Base-by-base conservation (phyloP, 2,113 vertebrate species). In the Erpornis zantholeuca region DNA sequence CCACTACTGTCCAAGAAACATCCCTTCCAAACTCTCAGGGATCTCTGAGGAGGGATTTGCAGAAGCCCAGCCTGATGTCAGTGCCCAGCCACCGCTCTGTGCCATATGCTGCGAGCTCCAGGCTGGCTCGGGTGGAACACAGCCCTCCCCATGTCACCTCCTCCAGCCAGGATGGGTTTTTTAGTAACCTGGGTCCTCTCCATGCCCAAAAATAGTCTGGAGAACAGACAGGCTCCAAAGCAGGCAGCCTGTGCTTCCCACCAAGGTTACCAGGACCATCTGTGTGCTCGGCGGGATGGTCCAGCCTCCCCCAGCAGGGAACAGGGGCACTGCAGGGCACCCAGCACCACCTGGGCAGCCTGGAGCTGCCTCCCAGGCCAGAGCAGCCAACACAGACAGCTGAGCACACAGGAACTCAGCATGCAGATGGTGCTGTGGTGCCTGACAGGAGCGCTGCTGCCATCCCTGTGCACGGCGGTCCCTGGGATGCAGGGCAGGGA, bases 361-460 rank as follows among this genome's bases (percentile, higher is more conserved):
- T 42, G 29, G 44, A 59, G 16, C 28, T 10, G 60, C 73, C 29
- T 17, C 31, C 44, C 33, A 1, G 9, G 5, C 11, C 49, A 19
- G 3, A 28, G 7, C 4, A 38, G 12, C 1, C 50, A 45, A 12
- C 38, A 29, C 66, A 19, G 20, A 0, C 19, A 31, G 19, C 23
- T 9, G 6, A 40, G 33, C 4, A 13, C 44, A 6, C 0, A 4
- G 3, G 6, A 40, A 52, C 7, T 17, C 44, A 2, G 53, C 29
- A 17, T 0, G 10, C 6, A 5, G 27, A 29, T 11, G 38, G 9
- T 17, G 36, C 33, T 19, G 13, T 29, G 3, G 16, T 25, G 24
- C 33, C 63, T 14, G 3, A 11, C 9, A 2, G 24, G 16, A n/a
- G 42, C 7, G 19, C 5, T 4, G n/a, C 3, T 11, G 15, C 10